Evolutionary conservation across 1,140 invertebrate genomes (phyloP), one percentile per base, ranked within the genome.

Genomic region (Pseudomyrmex pallidus): DNA sequence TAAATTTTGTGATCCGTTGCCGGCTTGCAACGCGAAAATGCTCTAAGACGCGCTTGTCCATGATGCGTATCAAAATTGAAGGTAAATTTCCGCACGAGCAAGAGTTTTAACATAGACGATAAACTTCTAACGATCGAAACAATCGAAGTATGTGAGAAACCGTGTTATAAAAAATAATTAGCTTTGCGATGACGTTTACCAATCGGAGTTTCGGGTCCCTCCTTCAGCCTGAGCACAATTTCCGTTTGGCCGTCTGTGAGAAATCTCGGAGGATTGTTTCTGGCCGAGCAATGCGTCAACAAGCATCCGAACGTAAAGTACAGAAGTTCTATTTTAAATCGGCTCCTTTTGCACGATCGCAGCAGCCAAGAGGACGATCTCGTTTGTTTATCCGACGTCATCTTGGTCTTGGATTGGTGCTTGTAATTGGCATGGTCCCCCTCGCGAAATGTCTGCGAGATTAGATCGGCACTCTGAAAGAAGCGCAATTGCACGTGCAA

Each of bases 191-290:
- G 25, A 68, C 77, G 94, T 96, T 96, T 94, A 98, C 97, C 97
- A 87, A 97, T 96, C 87, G 97, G 97, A 56, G 97, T 98, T 89
- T 98, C 97, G 64, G 96, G 95, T 59, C 97, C 97, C 95, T 98
- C 98, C 93, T 98, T 98, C 86, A 98, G 95, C 90, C 97, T 95
- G 87, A 98, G 95, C 76, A 98, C 97, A 87, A 98, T 98, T 95
- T 98, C 97, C 78, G 97, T 97, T 93, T 98, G 97, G 82, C 97
- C 97, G 90, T 98, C 96, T 90, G 97, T 97, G 66, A 98, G 94
- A 93, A 98, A 98, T 67, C 97, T 95, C 1, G 97, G 97, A 44
- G 97, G 97, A 87, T 96, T 96, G 95, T 98, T 98, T 56, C 94
- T 94, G n/a, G 92, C 89, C 2, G 91, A 90, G 73, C 90, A 91